Base-by-base conservation (phyloP, 1,140 invertebrate genomes). In the Drosophila jambulina region DNA sequence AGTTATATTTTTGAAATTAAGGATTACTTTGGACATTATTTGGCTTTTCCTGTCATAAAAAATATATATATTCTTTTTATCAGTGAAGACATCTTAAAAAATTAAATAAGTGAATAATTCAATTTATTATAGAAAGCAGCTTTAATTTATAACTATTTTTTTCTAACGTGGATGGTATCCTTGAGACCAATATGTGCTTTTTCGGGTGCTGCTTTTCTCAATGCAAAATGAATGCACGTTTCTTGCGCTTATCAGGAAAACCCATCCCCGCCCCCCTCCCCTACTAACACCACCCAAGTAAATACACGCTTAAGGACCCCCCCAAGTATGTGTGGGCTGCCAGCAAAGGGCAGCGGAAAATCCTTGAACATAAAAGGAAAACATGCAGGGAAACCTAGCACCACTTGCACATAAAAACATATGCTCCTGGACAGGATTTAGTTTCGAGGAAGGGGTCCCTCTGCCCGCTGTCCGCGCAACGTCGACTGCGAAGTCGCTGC, bases 351-450 rank as follows among this genome's bases (percentile, higher is more conserved):
- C 70, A 80, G 40, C 67, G 27, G n/a, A 23, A 77, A 84, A 85
- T 84, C 78, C 72, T 83, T 49, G 62, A 75, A 81, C 82, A 80
- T 81, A 84, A 84, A 84, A 85, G 65, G 64, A 56, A 61, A 85
- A 70, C 65, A 72, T 42, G 12, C n/a, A 19, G 10, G 68, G 67
- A 34, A 34, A 62, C 77, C 21, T 34, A 38, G 34, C 43, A 63
- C 59, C 43, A 69, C 70, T 49, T 49, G 59, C 62, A 88, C 81
- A 88, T 79, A 81, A 84, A 79, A 88, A 85, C 84, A 90, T 85
- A 88, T 90, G 81, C 78, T 85, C 69, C 75, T 56, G 80, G 40
- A 74, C 77, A 53, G 68, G 78, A 80, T 80, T 80, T 62, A 42
- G 43, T 71, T 61, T 64, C 48, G 46, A 27, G 27, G 36, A 34